A percentile compares a stretch with the other conserved stretches of the same genome.
Evolutionary conservation across 2,888 invertebrate species (phyloP).

Genomic region (Rhyacophila evoluta): DNA sequence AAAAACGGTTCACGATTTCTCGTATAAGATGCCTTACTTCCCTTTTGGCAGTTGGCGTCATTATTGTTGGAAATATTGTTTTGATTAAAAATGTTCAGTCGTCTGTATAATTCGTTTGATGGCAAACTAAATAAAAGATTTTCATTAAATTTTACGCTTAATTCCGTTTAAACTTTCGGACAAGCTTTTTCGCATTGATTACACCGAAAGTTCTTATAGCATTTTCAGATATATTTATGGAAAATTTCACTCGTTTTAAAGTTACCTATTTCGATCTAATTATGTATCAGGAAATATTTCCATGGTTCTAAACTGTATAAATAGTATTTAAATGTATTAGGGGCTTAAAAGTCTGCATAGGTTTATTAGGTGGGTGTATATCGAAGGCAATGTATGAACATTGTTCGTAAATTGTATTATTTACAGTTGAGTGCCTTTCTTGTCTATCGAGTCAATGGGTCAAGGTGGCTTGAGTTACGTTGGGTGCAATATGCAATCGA

Average conservation of each 20-base stretch:
- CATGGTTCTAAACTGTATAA: too few species aligned
- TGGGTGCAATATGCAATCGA: not conserved
- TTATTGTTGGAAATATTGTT: not conserved
- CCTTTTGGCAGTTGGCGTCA: not conserved
- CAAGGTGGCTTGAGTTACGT: not conserved
- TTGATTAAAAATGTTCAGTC: not conserved
- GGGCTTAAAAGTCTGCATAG: too few species aligned
- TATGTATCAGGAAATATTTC: too few species aligned
- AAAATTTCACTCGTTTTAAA: not conserved
- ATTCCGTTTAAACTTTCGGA: not conserved
- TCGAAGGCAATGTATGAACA: not conserved
- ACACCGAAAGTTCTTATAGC: not conserved
- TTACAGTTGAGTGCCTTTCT: not conserved
- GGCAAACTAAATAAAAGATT: not conserved
- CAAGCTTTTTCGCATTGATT: not conserved
- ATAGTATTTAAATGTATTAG: too few species aligned
- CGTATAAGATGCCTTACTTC: too few species aligned
- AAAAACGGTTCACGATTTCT: not conserved
- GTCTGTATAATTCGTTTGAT: not conserved
- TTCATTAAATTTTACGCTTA: not conserved
- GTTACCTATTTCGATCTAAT: not conserved
- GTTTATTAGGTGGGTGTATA: too few species aligned
- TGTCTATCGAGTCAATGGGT: not conserved
- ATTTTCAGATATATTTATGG: not conserved
- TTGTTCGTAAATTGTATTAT: not conserved